Base-by-base conservation (phyloP, 2,888 invertebrate species). In the Meliscaeva auricollis region DNA sequence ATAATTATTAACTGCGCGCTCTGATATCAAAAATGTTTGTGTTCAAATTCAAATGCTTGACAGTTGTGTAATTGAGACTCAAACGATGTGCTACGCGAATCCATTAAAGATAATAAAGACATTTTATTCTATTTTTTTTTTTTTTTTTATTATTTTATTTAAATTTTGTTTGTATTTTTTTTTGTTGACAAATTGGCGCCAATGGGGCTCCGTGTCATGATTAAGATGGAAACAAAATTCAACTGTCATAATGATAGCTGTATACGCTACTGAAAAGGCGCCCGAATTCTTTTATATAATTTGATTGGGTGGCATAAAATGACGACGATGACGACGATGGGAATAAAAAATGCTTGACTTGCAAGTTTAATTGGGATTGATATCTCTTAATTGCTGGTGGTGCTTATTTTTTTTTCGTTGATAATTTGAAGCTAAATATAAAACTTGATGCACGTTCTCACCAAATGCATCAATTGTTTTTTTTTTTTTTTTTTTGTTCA, bases 11-110 rank as follows among this genome's bases (percentile, higher is more conserved):
- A 38, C 5, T 38, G 30, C 44, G 44, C 64, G 15, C 62, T 44
- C 9, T 46, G 46, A 64, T 64, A 46, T 32, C 46, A 32, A 26
- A 8, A 17, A 9, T 35, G 17, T n/a, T n/a, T 60, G 30, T 46
- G 64, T 64, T 64, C 46, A 64, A 64, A 64, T 64, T 64, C 64
- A 64, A 64, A 64, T 46, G 64, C 64, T 32, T 64, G 64, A 46
- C 64, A 64, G 64, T 64, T 64, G 15, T 44, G 64, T 64, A 64
- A 64, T 64, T 64, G 64, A 64, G 64, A 30, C 46, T 46, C 17
- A 64, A 64, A 64, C 64, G 64, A 64, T 64, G 15, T 32, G 46
- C 30, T 46, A 64, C 64, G 46, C 64, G 64, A 46, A 64, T 46
- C 17, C 46, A 64, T 64, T 64, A 46, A 64, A 30, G 64, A 64